phyloP scores from a whole-genome alignment of 2,797 vertebrate genomes.

The Paramormyrops hopkinsi region DNA sequence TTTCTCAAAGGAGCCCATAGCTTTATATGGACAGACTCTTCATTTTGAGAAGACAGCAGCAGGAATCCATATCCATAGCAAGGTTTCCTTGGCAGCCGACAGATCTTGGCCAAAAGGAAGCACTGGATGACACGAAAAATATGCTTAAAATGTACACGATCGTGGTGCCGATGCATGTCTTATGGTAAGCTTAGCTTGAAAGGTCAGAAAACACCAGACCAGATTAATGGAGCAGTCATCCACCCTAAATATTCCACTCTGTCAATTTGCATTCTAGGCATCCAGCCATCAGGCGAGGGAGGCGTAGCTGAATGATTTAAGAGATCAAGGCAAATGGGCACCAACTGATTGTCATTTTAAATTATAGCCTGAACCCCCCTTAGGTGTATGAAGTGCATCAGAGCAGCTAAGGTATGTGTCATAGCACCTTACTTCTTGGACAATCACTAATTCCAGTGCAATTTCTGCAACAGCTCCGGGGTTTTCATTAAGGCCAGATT shows the following conservation, averaged over 20 bases:
- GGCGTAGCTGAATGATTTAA: background rate
- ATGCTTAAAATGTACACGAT: background rate
- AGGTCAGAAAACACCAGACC: constrained; percentile 44
- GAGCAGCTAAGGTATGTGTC: background rate
- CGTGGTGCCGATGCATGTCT: background rate
- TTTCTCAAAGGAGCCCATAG: constrained; percentile 29
- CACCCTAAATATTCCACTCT: constrained; percentile 42
- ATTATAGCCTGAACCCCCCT: background rate
- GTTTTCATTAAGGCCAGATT: background rate
- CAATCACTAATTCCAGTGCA: background rate
- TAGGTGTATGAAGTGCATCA: background rate
- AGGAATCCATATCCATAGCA: constrained; percentile 50
- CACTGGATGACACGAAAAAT: background rate
- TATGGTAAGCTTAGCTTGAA: background rate
- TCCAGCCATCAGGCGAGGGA: constrained; percentile 10
- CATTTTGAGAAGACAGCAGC: constrained; percentile 55
- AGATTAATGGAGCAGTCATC: constrained; percentile 26
- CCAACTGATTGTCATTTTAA: background rate
- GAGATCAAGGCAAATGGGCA: background rate
- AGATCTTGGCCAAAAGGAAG: background rate
- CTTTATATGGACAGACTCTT: constrained; percentile 39
- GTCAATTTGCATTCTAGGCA: constrained; percentile 39
- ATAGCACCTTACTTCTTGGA: background rate
- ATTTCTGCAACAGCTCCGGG: background rate
- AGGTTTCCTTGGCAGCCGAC: constrained; percentile 54